These are phyloP conservation scores for Pinctada fucata DNA, from an alignment of 2,888 invertebrate genomes.

Conservation along the genomic window DNA sequence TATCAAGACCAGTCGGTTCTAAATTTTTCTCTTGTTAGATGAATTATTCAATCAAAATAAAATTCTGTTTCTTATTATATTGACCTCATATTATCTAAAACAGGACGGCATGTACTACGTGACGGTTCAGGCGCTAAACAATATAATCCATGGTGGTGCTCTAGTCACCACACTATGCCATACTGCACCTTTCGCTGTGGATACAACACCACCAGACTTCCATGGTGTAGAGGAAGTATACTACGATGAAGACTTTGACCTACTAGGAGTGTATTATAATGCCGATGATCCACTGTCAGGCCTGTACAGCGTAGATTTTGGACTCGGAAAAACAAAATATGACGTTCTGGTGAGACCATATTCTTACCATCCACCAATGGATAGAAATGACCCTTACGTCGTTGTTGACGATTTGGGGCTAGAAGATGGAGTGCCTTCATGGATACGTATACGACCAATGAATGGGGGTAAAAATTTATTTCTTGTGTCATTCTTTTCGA, in stretches of 20 bases:
- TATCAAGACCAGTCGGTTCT: too few relatives aligned
- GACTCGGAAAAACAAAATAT: constrained; percentile 59
- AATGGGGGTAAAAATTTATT: constrained; percentile 53
- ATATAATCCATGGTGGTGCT: constrained; percentile 57
- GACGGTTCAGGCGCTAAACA: constrained; percentile 61
- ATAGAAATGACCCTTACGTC: constrained; percentile 48
- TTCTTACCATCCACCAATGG: constrained; percentile 48
- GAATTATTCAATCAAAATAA: too few relatives aligned
- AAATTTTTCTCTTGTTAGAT: too few relatives aligned
- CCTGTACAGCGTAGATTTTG: constrained; percentile 56
- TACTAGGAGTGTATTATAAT: constrained; percentile 58
- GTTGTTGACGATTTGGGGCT: constrained; percentile 58
- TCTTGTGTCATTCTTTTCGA: too few relatives aligned
- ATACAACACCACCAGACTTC: constrained; percentile 59
- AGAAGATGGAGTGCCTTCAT: constrained; percentile 58
- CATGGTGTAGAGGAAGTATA: constrained; percentile 50
- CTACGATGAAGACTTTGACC: constrained; percentile 61
- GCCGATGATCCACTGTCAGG: constrained; percentile 51
- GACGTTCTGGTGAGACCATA: constrained; percentile 55
- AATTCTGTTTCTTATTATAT: too few relatives aligned
- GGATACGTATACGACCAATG: constrained; percentile 59
- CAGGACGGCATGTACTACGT: constrained; percentile 61
- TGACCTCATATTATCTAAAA: neutral
- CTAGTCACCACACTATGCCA: constrained; percentile 64
- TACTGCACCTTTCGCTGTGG: constrained; percentile 56